Evolutionary conservation across 1,140 invertebrate species (phyloP).

Genomic region (Popillia japonica): DNA sequence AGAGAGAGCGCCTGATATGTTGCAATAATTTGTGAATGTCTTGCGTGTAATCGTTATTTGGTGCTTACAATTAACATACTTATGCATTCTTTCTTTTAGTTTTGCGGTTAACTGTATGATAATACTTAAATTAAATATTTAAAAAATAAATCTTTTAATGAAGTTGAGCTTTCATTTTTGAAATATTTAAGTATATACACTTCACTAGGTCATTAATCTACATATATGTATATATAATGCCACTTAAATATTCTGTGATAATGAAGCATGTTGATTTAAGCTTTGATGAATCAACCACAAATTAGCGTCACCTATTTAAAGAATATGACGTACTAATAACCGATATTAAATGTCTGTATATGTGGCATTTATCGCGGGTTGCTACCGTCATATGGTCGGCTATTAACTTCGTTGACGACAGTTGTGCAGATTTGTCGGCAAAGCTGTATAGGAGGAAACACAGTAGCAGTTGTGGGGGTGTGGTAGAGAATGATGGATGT

Average conservation of each 20-base stretch:
- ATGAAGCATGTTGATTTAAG: background rate
- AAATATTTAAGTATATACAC: too few relatives aligned
- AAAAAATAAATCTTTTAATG: too few relatives aligned
- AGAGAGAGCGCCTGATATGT: too few relatives aligned
- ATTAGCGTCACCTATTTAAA: slow-evolving; percentile 35
- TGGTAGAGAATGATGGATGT: slow-evolving; percentile 40
- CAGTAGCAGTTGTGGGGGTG: slow-evolving; percentile 41
- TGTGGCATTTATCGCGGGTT: slow-evolving; percentile 34
- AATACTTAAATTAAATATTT: too few relatives aligned
- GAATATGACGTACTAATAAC: slow-evolving; percentile 23
- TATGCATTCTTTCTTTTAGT: too few relatives aligned
- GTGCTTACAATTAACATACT: too few relatives aligned
- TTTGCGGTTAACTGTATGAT: too few relatives aligned
- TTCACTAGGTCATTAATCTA: too few relatives aligned
- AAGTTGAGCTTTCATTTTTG: too few relatives aligned
- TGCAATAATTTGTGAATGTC: too few relatives aligned
- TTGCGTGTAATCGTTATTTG: too few relatives aligned
- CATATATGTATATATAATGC: too few relatives aligned
- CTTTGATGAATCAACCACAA: slow-evolving; percentile 15
- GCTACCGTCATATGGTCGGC: slow-evolving; percentile 38
- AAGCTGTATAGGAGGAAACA: slow-evolving; percentile 25
- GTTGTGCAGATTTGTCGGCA: slow-evolving; percentile 41
- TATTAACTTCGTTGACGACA: slow-evolving; percentile 38
- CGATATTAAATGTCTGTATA: slow-evolving; percentile 23
- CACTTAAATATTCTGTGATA: background rate